Base-by-base conservation (phyloP, 2,113 vertebrate species). In the Lichenostomus cassidix region DNA sequence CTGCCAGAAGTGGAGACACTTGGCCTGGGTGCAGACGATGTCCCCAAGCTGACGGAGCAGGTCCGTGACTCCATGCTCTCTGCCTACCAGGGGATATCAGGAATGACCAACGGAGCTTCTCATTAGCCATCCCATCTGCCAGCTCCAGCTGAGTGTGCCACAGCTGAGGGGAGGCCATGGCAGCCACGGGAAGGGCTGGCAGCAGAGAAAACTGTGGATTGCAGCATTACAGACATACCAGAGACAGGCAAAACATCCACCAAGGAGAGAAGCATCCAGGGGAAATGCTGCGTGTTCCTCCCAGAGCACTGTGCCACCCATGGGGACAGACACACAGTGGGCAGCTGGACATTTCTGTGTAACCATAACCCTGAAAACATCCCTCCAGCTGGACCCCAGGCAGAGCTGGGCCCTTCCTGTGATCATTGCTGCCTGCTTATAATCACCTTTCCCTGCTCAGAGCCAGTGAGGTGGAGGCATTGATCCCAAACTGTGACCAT, bases 31-130 rank as follows among this genome's bases (percentile, higher is more conserved):
- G 71, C 90, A 9, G 79, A 80, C 0, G 63, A 95, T 31, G 85
- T 94, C 52, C 87, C 92, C 75, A 90, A 69, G 79, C 85, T 90
- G 41, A 90, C 78, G 0, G 77, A 90, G 53, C 92, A 93, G 55
- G 75, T 96, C 82, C 59, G 31, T 53, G 90, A 92, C 50, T 85
- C 94, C 85, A 96, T 95, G 96, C 15, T 95, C 10, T 53, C 56
- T 1, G 0, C 67, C 82, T 93, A 53, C 47, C 70, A 88, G 25
- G 33, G 3, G 11, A 80, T 93, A 69, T 92, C 88, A 0, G 94
- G 75, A 62, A 73, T 76, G 75, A 65, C 3, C 0, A 93, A 90
- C 0, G 23, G 67, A 33, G 27, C 82, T 83, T 80, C 90, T n/a
- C 85, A 33, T 21, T 60, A 93, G 65, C 0, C 0, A 62, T 21